These are phyloP conservation scores for Stomatorhinus walkeri DNA, from an alignment of 2,797 vertebrate species.

Conservation along the genomic window DNA sequence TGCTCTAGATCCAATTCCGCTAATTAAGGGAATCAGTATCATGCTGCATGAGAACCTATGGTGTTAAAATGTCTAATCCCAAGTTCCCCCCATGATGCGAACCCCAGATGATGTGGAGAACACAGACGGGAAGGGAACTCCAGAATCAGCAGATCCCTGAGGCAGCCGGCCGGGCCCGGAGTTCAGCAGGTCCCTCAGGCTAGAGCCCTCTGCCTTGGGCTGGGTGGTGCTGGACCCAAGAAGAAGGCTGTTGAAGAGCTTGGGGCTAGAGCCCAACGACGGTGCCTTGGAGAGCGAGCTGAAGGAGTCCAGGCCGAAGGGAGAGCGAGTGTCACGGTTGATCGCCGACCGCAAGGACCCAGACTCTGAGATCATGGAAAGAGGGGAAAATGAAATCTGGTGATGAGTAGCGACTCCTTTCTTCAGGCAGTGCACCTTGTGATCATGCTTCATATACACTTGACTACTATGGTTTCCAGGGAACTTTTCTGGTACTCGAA, in stretches of 20 bases:
- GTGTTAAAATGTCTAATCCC: neutral
- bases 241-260: conserved; percentile 94
- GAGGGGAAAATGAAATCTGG: neutral
- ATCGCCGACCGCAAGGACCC: conserved; percentile 86
- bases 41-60: neutral
- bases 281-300: conserved; percentile 67
- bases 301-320: conserved; percentile 87
- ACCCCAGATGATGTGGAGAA: conserved; percentile 82
- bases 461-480: neutral
- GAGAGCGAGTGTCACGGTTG: conserved; percentile 79
- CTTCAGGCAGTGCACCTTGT: neutral
- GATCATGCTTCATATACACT: neutral
- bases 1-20: neutral
- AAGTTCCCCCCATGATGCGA: conserved; percentile 40
- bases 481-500: neutral
- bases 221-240: conserved; percentile 81
- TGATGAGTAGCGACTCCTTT: neutral
- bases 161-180: conserved; percentile 90
- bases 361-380: conserved; percentile 59
- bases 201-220: conserved; percentile 92
- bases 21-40: neutral
- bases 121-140: conserved; percentile 90
- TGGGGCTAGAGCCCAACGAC: conserved; percentile 79
- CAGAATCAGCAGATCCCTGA: conserved; percentile 77
- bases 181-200: conserved; percentile 93